Conservation (phyloP, 2,888 invertebrate species). For the Eupithecia subumbrata region DNA sequence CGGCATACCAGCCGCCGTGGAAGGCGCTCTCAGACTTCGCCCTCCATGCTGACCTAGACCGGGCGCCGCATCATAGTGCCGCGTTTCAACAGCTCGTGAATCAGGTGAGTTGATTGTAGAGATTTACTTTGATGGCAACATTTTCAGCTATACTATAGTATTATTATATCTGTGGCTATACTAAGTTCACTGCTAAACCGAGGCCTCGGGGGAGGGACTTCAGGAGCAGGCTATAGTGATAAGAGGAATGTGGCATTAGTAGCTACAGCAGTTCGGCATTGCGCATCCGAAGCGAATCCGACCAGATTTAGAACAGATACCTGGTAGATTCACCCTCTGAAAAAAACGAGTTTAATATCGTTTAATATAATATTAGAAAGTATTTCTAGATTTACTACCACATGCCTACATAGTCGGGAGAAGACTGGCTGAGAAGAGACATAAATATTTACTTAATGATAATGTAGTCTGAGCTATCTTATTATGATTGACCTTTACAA, state of each 20-base stretch:
- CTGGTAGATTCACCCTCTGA: neutral
- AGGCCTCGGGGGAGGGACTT: neutral
- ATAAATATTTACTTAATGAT: neutral
- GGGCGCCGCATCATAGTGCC: conserved; percentile 93
- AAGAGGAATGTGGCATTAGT: too few relatives aligned
- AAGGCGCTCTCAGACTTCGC: conserved; percentile 98
- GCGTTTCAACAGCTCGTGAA: conserved; percentile 98
- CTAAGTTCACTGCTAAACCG: neutral
- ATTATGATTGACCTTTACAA: neutral
- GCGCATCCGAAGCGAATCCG: too few relatives aligned
- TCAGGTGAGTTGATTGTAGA: conserved; percentile 85
- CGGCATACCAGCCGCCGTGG: conserved; percentile 98
- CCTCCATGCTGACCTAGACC: conserved; percentile 95
- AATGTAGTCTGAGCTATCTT: too few relatives aligned
- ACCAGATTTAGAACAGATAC: too few relatives aligned
- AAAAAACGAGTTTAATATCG: neutral
- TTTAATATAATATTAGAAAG: too few relatives aligned
- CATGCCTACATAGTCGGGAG: neutral
- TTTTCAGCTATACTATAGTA: too few relatives aligned
- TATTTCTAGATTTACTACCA: neutral
- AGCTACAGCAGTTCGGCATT: too few relatives aligned
- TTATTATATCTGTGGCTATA: neutral
- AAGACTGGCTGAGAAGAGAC: neutral
- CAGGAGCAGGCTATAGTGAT: too few relatives aligned
- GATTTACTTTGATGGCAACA: neutral